Base-by-base conservation (phyloP, 92 coral and sea anemone genomes). In the Zoanthus gigantus region DNA sequence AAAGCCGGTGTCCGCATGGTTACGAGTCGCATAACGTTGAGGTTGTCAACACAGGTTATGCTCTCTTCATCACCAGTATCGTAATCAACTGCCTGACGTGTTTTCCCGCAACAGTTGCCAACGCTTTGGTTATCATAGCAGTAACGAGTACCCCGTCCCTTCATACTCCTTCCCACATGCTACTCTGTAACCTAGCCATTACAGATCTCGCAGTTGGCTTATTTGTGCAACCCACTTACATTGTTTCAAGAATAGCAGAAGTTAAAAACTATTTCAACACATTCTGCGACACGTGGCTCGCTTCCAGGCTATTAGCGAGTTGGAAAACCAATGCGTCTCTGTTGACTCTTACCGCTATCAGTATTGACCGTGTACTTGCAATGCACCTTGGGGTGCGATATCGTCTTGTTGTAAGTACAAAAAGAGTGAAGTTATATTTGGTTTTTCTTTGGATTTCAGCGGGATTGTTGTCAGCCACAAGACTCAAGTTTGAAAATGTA, bases 171-270 rank as follows among this genome's bases (percentile, higher is more conserved):
- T 82, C 93, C 14, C 50, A 91, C 76, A 74, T 87, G 0, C 88
- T 91, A 3, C 86, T 91, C 18, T 91, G 82, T 83, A 91, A 89
- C 78, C 50, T 91, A 23, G 72, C 93, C 30, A 57, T 87, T n/a
- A 82, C 91, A 7, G 93, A 91, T 74, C 58, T 91, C 37, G 93
- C 90, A 6, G 93, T 91, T 4, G 93, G 93, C 5, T 15, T 91
- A 72, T 17, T 91, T 0, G 93, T 88, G 7, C 91, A 91, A 52
- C 93, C 93, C n/a, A 83, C 71, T 8, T 89, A 91, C 68, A 78
- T 91, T 32, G 87, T 81, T 0, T 48, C 93, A 6, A 88, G 86
- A 50, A 9, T 77, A 7, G 93, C 74, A 6, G 88, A 72, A 56
- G 88, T 91, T 15, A 63, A 12, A 28, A 66, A 29, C 28, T 61